Percentiles rank a stretch among this genome's conserved stretches.
Evolutionary conservation across 53 echinoderm and acorn worm genomes (phyloP).

Genomic region (Hippasteria phrygiana): DNA sequence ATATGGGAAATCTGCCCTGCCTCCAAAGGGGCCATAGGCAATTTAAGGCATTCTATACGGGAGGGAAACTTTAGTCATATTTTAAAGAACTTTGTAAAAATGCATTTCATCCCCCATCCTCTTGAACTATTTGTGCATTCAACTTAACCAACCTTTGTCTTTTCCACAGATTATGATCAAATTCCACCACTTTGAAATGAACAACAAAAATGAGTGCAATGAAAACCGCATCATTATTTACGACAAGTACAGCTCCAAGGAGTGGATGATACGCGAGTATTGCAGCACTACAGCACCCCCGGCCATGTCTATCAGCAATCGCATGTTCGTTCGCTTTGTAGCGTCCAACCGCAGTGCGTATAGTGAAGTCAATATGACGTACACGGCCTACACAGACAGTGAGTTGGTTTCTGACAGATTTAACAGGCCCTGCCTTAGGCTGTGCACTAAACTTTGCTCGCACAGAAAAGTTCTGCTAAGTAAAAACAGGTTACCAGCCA

Average conservation of each 20-base stretch:
- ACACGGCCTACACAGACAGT: conserved; percentile 89
- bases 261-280: conserved; percentile 66
- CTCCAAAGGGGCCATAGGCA: too few relatives aligned
- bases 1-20: too few relatives aligned
- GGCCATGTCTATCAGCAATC: conserved; percentile 81
- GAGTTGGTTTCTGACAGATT: conserved; percentile 37
- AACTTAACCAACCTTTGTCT: neutral
- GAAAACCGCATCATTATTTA: conserved; percentile 79
- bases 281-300: conserved; percentile 89
- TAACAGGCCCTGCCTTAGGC: too few relatives aligned
- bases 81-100: too few relatives aligned
- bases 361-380: conserved; percentile 74
- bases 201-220: conserved; percentile 78
- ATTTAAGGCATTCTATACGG: too few relatives aligned
- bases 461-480: too few relatives aligned
- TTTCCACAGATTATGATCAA: conserved; percentile 82
- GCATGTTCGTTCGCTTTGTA: conserved; percentile 79
- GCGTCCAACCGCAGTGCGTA: conserved; percentile 52
- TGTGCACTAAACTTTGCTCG: too few relatives aligned
- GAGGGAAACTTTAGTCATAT: too few relatives aligned
- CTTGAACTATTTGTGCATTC: neutral
- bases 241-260: conserved; percentile 67
- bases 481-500: too few relatives aligned
- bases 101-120: too few relatives aligned
- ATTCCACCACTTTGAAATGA: conserved; percentile 67